Conservation (phyloP, 2,888 invertebrate genomes). For the Xanthostigma xanthostigma region DNA sequence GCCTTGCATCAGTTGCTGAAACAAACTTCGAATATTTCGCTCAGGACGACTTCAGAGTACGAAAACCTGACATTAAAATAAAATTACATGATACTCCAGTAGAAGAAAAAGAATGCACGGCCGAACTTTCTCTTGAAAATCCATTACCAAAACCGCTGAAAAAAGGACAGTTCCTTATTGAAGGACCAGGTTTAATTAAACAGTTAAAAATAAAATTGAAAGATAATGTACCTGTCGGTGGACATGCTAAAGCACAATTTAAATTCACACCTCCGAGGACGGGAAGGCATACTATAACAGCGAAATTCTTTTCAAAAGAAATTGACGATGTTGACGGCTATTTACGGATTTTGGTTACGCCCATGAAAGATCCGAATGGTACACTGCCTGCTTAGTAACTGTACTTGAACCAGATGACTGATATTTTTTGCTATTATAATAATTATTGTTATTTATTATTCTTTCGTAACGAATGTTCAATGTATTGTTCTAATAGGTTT, state of each 20-base stretch:
- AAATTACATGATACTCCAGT: conserved; percentile 37
- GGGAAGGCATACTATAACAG: conserved; percentile 70
- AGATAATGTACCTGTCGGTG: conserved; percentile 47
- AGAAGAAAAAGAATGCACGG: conserved; percentile 33
- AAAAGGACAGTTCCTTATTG: conserved; percentile 64
- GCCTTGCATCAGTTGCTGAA: conserved; percentile 61
- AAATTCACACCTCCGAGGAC: conserved; percentile 61
- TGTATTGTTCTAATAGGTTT: conserved; percentile 7
- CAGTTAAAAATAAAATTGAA: conserved; percentile 54
- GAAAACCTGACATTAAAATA: conserved; percentile 80
- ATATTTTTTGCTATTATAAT: conserved; percentile 10
- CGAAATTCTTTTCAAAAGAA: conserved; percentile 77
- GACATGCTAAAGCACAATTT: conserved; percentile 55
- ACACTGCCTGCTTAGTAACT: conserved; percentile 10
- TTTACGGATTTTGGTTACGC: conserved; percentile 53
- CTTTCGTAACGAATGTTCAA: conserved; percentile 6
- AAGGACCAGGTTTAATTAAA: conserved; percentile 65
- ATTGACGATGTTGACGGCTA: conserved; percentile 83
- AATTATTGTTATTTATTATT: conserved; percentile 6
- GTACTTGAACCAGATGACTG: conserved; percentile 2
- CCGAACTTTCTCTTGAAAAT: conserved; percentile 58
- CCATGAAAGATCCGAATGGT: conserved; percentile 29
- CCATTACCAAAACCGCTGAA: conserved; percentile 66
- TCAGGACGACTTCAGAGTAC: conserved; percentile 76
- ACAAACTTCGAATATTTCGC: conserved; percentile 78